Base-by-base conservation (phyloP, 2,797 vertebrate genomes). In the Mus minutoides region DNA sequence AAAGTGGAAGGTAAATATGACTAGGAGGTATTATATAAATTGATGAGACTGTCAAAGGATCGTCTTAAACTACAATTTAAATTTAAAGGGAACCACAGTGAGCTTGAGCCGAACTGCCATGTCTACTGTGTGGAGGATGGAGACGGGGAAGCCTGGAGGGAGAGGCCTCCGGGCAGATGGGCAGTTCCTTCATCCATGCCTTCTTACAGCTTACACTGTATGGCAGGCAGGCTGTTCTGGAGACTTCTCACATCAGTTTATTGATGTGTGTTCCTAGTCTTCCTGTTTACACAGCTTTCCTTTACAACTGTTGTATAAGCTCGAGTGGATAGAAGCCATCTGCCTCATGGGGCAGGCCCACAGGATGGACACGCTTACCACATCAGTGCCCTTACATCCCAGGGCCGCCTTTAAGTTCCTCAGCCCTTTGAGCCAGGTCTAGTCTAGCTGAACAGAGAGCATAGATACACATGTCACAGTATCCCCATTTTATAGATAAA, bases 271-370 rank as follows among this genome's bases (percentile, higher is more conserved):
- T 52, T 87, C 75, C 92, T 84, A 54, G 86, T 92, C 92, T 94
- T 96, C 93, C 92, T 91, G 69, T 97, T 95, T 88, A 87, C 90
- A 64, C 31, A 80, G 94, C 90, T 96, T 93, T 90, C 88, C 93
- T 97, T 93, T 84, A 96, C 82, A 91, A 87, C 64, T 91, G 88
- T 60, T 46, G 75, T 79, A 92, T 89, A 89, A 94, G 75, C 88
- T 64, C 52, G 1, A 40, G 88, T 84, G 82, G 73, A 71, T 77
- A 73, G 93, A 86, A 94, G 78, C 92, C 92, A 89, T 92, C 95
- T 97, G 93, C 78, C 94, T 26, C 78, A 49, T 79, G 79, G 5
- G 90, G 56, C 80, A 76, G 87, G 76, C 78, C 78, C 69, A 3
- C 69, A 78, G 46, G 46, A 49, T 1, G 75, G 76, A 73, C 71